Base-by-base conservation (phyloP, 2,113 vertebrate species). In the Burhinus oedicnemus region DNA sequence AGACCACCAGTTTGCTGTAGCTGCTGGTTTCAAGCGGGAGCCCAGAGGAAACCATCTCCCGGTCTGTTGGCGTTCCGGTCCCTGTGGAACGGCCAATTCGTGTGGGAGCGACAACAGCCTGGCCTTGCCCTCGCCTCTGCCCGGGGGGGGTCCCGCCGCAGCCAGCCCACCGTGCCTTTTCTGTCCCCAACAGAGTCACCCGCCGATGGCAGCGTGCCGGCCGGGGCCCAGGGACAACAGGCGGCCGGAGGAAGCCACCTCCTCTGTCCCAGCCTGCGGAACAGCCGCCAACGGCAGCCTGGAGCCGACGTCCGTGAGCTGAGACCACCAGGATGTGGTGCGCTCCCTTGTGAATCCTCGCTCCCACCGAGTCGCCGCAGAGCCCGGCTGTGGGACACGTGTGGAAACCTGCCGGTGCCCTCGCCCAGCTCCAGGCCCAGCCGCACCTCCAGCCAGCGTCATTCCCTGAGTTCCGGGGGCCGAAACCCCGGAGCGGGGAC, bases 1-100 rank as follows among this genome's bases (percentile, higher is more conserved):
- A 99, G 98, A 95, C 98, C 97, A 27, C 36, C 96, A 97, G 98
- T 97, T 98, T 98, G 96, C 78, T 36, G 98, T 99, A 98, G 98
- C 98, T 97, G 96, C 95, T 98, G 98, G 98, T 99, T 99, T 99
- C 98, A 98, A 99, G 47, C 98, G 97, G 98, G 98, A 94, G 99
- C 99, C 98, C 82, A 99, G 93, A 99, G 74, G 27, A 98, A 61
- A 95, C 78, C 78, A 25, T 95, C 98, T 98, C 99, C 98, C 98
- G 44, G 97, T 98, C 97, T 98, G 97, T 97, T 98, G 98, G 97
- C 95, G 95, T 96, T 97, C 97, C 89, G 89, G 0, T 6, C 4
- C 75, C 32, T 4, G 0, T 75, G 91, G 93, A 95, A 57, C 95
- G 45, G 97, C 98, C 98, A 91, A 8, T 98, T 99, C 98, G 40